Conservation (phyloP, 2,888 invertebrate genomes). For the Heliconius erato region DNA sequence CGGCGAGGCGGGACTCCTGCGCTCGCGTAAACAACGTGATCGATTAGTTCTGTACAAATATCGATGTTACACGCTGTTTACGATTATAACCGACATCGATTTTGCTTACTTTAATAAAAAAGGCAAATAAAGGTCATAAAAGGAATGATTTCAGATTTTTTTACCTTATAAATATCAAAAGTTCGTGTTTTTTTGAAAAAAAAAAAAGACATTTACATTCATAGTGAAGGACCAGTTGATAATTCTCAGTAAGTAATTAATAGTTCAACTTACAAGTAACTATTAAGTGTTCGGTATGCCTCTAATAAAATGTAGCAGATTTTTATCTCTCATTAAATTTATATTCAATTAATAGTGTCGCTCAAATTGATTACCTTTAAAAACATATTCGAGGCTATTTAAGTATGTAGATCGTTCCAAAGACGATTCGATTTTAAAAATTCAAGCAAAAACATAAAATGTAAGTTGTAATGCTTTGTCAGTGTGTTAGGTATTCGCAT, state of each 20-base stretch:
- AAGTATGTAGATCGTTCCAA: background rate
- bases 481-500: conserved; percentile 30
- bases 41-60: conserved; percentile 38
- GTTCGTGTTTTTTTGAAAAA: background rate
- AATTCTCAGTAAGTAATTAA: conserved; percentile 2
- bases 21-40: conserved; percentile 50
- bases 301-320: conserved; percentile 13
- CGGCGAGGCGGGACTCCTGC: conserved; percentile 42
- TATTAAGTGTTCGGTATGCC: background rate
- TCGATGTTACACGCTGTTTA: conserved; percentile 44
- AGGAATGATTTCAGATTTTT: background rate
- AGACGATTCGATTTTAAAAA: background rate
- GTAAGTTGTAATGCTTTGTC: conserved; percentile 22
- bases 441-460: background rate
- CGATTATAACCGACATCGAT: conserved; percentile 31
- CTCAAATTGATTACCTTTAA: background rate
- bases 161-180: too few species aligned
- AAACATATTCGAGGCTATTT: conserved; percentile 4
- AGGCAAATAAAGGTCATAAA: conserved; percentile 1
- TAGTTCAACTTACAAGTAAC: background rate
- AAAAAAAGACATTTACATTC: background rate
- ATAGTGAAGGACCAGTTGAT: background rate
- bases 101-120: conserved; percentile 25
- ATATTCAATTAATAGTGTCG: background rate
- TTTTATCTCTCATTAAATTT: conserved; percentile 21